These are phyloP conservation scores for Ormyrus thymus DNA, from an alignment of 2,888 invertebrate species.

Conservation along the genomic window DNA sequence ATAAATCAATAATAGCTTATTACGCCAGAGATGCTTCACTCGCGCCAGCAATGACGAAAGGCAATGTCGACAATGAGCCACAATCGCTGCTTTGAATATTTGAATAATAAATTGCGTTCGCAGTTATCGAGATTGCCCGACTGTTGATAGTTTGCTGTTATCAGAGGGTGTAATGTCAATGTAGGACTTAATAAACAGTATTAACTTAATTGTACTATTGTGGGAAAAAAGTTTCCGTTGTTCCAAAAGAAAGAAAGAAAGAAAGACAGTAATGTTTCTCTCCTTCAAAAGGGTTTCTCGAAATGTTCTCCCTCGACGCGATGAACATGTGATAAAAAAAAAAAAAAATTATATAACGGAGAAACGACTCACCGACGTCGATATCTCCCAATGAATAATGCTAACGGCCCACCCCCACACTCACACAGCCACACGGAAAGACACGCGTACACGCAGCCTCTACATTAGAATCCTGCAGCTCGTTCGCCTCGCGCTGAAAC, in stretches of 20 bases:
- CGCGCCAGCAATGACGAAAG: background rate
- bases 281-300: constrained; percentile 54
- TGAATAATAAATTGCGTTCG: constrained; percentile 41
- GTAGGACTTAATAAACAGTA: constrained; percentile 53
- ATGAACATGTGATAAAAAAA: constrained; percentile 55
- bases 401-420: background rate
- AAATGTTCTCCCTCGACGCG: constrained; percentile 57
- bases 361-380: constrained; percentile 47
- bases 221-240: constrained; percentile 46
- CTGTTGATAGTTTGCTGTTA: constrained; percentile 68
- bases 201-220: constrained; percentile 40
- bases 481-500: background rate
- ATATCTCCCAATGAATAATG: constrained; percentile 44
- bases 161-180: constrained; percentile 67
- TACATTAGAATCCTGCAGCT: constrained; percentile 56
- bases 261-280: constrained; percentile 48
- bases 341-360: constrained; percentile 45
- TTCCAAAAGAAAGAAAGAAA: constrained; percentile 22
- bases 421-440: constrained; percentile 51
- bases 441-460: constrained; percentile 63
- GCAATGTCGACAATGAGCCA: constrained; percentile 8
- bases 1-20: constrained; percentile 12
- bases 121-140: constrained; percentile 57
- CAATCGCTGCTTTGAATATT: constrained; percentile 53
- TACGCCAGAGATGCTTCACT: background rate